These are phyloP conservation scores for Enteromius trimaculatus DNA, from an alignment of 2,797 vertebrate genomes.

Conservation along the genomic window DNA sequence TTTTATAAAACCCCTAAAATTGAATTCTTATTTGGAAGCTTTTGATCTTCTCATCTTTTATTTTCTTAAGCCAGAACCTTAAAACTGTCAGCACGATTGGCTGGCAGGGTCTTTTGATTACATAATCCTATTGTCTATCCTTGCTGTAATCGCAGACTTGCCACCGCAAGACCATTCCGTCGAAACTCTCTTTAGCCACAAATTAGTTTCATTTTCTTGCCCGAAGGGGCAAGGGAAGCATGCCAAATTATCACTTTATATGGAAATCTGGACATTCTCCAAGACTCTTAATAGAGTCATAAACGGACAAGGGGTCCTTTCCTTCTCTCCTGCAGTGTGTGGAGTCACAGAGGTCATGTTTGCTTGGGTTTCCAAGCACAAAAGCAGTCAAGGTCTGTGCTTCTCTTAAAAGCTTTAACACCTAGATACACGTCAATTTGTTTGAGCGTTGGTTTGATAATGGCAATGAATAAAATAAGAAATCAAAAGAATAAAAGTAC, in stretches of 20 bases:
- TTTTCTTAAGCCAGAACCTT: constrained; percentile 23
- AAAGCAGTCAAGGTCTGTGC: constrained; percentile 63
- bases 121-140: constrained; percentile 46
- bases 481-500: no score
- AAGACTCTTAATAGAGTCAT: constrained; percentile 55
- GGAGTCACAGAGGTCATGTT: constrained; percentile 72
- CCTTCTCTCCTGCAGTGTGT: constrained; percentile 50
- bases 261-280: constrained; percentile 54
- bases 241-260: constrained; percentile 61
- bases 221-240: constrained; percentile 36
- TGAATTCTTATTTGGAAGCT: background rate
- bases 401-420: constrained; percentile 66
- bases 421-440: constrained; percentile 52
- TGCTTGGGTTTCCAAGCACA: constrained; percentile 74
- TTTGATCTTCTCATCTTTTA: constrained; percentile 38
- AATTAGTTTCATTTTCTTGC: constrained; percentile 45
- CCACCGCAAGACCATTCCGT: constrained; percentile 28
- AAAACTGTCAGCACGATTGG: constrained; percentile 1
- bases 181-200: constrained; percentile 37
- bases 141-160: constrained; percentile 22
- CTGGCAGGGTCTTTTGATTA: constrained; percentile 27
- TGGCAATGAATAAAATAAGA: background rate
- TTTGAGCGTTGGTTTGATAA: constrained; percentile 58
- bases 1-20: constrained; percentile 7
- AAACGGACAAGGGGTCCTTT: constrained; percentile 52